Evolutionary conservation across 2,797 vertebrate genomes (phyloP), one percentile per base, ranked within the genome.

Genomic region (Microctenopoma stevenorrisi): DNA sequence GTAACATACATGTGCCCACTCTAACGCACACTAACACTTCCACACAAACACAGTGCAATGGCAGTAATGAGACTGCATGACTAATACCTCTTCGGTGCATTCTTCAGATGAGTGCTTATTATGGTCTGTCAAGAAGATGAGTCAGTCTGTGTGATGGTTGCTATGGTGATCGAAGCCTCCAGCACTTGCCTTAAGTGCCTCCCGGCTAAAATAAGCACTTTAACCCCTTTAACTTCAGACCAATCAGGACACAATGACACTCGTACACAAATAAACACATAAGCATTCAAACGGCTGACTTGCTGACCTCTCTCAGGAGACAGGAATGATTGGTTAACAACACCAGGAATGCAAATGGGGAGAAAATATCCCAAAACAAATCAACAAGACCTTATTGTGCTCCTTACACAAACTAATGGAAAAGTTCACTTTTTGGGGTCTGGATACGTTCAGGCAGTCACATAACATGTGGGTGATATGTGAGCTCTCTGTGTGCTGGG

Each of bases 91-190:
- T 87, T 89, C 85, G 86, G 79, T 83, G 54, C 51, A 78, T 79
- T 85, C 86, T 90, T 84, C 79, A 87, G 76, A 88, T 76, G 81
- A 91, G 82, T 88, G 83, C 88, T 90, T 90, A 91, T 91, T 92
- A 90, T 91, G 91, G 90, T 90, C 85, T 91, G 90, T 91, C 86
- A 90, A 88, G 78, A 76, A 86, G 87, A 87, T 89, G 89, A 89
- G 82, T 90, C 89, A 88, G 84, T 84, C 79, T 72, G 68, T 89
- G 83, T 72, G 83, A 88, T 49, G 35, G 91, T 91, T 89, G 78
- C 90, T 77, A 91, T 90, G 86, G 90, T 85, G 85, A 91, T 90
- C 69, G 87, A 84, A 83, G 75, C 81, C 83, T 78, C 63, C 63
- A 65, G 71, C 68, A 84, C 82, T 89, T 81, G 44, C 64, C 42